Evolutionary conservation across 1,140 invertebrate species (phyloP).

Genomic region (Apis dorsata): DNA sequence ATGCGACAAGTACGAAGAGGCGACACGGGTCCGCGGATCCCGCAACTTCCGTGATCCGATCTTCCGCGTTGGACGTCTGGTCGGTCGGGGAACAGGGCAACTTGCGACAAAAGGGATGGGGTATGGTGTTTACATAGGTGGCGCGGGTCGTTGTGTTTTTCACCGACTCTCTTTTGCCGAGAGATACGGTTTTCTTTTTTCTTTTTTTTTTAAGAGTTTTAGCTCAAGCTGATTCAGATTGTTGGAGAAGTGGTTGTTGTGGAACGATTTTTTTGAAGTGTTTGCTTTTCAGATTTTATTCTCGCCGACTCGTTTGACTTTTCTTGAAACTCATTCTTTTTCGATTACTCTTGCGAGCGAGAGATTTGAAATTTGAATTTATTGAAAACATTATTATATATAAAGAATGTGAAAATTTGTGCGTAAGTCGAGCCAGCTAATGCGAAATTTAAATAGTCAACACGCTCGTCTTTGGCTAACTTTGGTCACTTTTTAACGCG

Average conservation of each 20-base stretch:
- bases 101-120: neutral
- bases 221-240: neutral
- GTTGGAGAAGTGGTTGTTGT: neutral
- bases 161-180: neutral
- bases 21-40: constrained; percentile 12
- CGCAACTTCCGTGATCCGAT: constrained; percentile 35
- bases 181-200: too few species aligned
- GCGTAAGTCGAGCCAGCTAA: too few species aligned
- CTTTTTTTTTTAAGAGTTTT: neutral
- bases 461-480: too few species aligned
- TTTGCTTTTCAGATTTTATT: too few species aligned
- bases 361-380: too few species aligned
- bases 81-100: neutral
- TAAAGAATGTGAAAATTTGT: too few species aligned
- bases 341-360: too few species aligned
- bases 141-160: neutral
- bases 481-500: too few species aligned
- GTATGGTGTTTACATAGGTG: neutral
- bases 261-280: neutral
- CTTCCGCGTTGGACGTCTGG: constrained; percentile 1
- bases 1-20: constrained; percentile 56
- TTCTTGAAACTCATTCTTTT: too few species aligned
- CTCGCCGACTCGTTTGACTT: too few species aligned
- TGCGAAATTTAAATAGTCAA: too few species aligned
- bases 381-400: too few species aligned